phyloP scores from a whole-genome alignment of 2,113 vertebrate genomes.

The Eulemur rufifrons region DNA sequence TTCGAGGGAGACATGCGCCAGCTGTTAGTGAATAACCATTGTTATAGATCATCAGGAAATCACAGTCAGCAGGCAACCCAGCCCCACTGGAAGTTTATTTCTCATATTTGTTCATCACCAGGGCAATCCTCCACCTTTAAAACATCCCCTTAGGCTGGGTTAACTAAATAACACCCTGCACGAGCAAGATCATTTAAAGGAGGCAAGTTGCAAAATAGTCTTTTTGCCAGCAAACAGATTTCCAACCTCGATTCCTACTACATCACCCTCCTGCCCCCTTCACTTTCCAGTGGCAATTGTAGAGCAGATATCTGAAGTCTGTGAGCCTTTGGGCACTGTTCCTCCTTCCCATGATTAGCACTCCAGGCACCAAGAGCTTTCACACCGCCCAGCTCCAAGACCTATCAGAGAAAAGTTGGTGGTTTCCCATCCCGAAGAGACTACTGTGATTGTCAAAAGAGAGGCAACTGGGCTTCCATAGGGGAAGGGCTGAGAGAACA shows the following conservation, averaged over 20 bases:
- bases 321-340: not conserved
- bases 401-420: not conserved
- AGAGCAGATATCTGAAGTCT: conserved; percentile 8
- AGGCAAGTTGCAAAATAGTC: conserved; percentile 32
- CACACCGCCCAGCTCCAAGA: not conserved
- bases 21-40: conserved; percentile 89
- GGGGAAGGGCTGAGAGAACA: not conserved
- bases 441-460: not conserved
- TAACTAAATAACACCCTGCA: conserved; percentile 59
- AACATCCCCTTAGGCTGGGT: conserved; percentile 55
- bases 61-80: conserved; percentile 79
- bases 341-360: not conserved
- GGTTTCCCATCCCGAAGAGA: not conserved
- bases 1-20: conserved; percentile 86
- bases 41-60: conserved; percentile 85
- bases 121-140: conserved; percentile 58
- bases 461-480: not conserved
- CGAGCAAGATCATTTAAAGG: not conserved
- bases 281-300: not conserved
- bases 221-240: conserved; percentile 19
- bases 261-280: not conserved
- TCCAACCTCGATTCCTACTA: conserved; percentile 24
- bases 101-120: conserved; percentile 70
- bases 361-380: not conserved
- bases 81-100: conserved; percentile 75